These are phyloP conservation scores for Bombus consobrinus DNA, from an alignment of 1,140 invertebrate species.

Conservation along the genomic window DNA sequence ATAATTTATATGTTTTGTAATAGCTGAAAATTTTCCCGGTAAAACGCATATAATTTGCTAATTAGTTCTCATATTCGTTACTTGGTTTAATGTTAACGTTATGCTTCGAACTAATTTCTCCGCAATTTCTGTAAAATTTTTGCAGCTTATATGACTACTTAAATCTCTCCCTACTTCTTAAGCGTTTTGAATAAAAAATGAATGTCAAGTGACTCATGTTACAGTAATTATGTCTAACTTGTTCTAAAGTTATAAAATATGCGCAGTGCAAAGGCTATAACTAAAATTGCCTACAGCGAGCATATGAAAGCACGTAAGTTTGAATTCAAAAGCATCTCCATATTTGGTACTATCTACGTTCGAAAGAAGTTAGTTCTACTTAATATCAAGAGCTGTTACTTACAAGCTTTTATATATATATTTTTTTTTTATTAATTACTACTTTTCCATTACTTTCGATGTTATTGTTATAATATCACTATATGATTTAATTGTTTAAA, in stretches of 20 bases:
- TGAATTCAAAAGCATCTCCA: neutral
- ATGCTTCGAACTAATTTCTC: neutral
- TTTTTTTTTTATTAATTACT: neutral
- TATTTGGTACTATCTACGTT: neutral
- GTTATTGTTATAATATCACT: no score
- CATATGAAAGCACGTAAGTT: neutral
- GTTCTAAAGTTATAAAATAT: neutral
- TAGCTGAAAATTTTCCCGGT: neutral
- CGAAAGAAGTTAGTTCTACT: neutral
- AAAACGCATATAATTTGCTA: neutral
- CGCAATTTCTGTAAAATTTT: neutral
- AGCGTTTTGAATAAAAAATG: neutral
- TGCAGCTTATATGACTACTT: neutral
- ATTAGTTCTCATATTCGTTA: neutral
- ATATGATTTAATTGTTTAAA: neutral
- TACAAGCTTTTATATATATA: neutral
- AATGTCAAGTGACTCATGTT: neutral
- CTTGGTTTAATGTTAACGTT: neutral
- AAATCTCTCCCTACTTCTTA: neutral
- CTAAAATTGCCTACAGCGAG: neutral
- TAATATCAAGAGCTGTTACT: neutral
- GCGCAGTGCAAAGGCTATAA: neutral
- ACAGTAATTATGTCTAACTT: neutral
- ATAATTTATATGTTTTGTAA: neutral
- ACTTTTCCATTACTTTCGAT: no score